Base-by-base conservation (phyloP, 2,888 invertebrate genomes). In the Amiota communis region DNA sequence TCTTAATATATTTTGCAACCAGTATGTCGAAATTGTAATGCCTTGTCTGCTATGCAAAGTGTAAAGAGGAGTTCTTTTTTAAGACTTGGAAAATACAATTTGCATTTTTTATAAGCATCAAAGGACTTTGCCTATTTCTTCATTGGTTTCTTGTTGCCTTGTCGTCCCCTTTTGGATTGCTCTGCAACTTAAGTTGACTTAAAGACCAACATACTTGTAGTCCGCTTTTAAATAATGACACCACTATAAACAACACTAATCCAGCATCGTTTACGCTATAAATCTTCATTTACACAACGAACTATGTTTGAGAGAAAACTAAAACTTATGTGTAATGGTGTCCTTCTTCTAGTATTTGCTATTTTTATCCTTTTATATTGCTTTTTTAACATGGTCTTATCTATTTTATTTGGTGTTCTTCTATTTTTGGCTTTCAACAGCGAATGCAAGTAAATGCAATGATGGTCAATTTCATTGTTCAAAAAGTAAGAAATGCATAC, bases 391-490 rank as follows among this genome's bases (percentile, higher is more conserved):
- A n/a, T 51, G 12, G 3, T 51, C 53, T n/a, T 51, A 51, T n/a
- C 8, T 4, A 8, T n/a, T n/a, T 6, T 3, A 23, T 23, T 23
- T 23, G 23, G 23, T 23, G n/a, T 57, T 77, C 72, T 73, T 69
- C 59, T 57, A 53, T 75, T 56, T 72, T 17, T 64, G 36, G 51
- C 17, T 8, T 65, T 75, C 90, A 91, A 87, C 86, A 91, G 91
- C 88, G 69, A 90, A 91, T 85, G 90, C 88, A 82, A 85, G 91
- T 70, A 89, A 91, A 77, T 95, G 95, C 90, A 92, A 91, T 81
- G 91, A 91, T 78, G 93, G 93, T 17, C 94, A 94, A 91, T 96
- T 96, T 90, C 93, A 93, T 76, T 97, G 97, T 90, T 90, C 89
- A 75, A 89, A 90, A 77, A 93, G 93, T 79, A 92, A 92, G 73